Evolutionary conservation across 2,797 vertebrate species (phyloP), one percentile per base, ranked within the genome.

Genomic region (Alcedo atthis): DNA sequence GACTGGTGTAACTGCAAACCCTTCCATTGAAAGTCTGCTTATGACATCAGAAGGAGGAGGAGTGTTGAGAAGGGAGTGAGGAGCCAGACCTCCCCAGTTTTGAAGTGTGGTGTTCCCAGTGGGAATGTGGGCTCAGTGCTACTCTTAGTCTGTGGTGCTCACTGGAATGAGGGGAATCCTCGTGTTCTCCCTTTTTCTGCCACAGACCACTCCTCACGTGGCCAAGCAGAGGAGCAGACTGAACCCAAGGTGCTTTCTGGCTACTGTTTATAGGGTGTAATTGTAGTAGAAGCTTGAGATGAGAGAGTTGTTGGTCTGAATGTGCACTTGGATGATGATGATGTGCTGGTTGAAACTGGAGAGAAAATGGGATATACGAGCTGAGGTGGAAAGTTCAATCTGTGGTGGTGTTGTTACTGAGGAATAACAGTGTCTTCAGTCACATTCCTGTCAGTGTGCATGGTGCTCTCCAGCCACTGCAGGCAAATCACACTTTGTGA

Each of bases 121-220:
- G 19, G n/a, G 12, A 32, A 4, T 1, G 1, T 15, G 24, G 17
- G 54, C 12, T 78, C 16, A 64, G 2, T 8, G 59, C 21, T 1
- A 1, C 20, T 81, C 24, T 69, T 69, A 16, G 16, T 45, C n/a
- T 43, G 17, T 53, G 24, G 13, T 43, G 15, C 8, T 33, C 1
- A 2, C 33, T 80, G 46, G 24, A 61, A 35, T 11, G 69, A 25
- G 26, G 62, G 22, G 45, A 74, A 87, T 22, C 12, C n/a, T 69
- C 7, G 8, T 24, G 8, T 53, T n/a, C 78, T 67, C 37, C 22
- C 12, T 8, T 55, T 76, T 51, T 45, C 14, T 69, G 3, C 21
- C 18, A 30, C 81, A 14, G 14, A 15, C 18, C 49, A 15, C 12
- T 24, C 3, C 28, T 68, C 12, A 22, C 1, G 0, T 15, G 48